phyloP scores from a whole-genome alignment of 2,113 vertebrate genomes.

The Nasalis larvatus region DNA sequence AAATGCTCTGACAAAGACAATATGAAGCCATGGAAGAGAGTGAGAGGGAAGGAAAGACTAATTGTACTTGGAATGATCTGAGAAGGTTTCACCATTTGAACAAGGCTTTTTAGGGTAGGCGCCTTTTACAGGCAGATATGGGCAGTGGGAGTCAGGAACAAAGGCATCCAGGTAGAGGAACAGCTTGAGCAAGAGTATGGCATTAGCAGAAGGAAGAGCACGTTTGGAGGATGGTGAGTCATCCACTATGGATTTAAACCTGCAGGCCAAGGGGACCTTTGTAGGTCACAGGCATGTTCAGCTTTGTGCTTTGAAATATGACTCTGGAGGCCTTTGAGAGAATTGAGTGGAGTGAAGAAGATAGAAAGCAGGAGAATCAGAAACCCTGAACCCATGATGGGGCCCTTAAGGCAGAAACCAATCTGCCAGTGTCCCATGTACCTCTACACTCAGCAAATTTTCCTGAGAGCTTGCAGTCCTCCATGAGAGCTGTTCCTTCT shows the following conservation, averaged over 20 bases:
- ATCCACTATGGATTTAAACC: not conserved
- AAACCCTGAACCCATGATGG: no score
- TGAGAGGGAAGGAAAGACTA: not conserved
- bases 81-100: not conserved
- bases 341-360: not conserved
- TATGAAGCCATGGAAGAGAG: not conserved
- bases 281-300: not conserved
- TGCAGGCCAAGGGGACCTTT: not conserved
- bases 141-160: not conserved
- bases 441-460: not conserved
- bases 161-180: not conserved
- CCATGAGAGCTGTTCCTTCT: not conserved
- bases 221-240: not conserved
- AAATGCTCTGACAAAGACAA: not conserved
- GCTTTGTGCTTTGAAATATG: constrained; percentile 2
- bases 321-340: not conserved
- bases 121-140: not conserved
- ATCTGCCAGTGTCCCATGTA: not conserved
- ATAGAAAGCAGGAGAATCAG: not conserved
- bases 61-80: not conserved
- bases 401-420: not conserved
- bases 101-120: not conserved
- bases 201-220: not conserved
- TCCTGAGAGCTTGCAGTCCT: not conserved
- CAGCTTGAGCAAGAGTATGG: not conserved